Evolutionary conservation across 2,888 invertebrate genomes (phyloP), one percentile per base, ranked within the genome.

Genomic region (Lymantria dispar): DNA sequence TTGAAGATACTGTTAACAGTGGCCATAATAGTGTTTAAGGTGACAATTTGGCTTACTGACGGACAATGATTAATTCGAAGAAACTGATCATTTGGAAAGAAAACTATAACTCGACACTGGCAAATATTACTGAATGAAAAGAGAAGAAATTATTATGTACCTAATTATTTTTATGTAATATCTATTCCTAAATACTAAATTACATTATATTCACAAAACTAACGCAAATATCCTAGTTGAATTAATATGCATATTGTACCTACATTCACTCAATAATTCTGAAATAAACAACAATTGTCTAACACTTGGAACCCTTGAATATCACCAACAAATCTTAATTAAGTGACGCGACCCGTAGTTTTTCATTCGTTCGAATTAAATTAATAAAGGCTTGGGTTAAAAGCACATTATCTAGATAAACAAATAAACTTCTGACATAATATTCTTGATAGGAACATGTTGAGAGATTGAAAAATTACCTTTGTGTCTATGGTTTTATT

Each of bases 251-350:
- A 22, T 22, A 22, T 22, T 22, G 22, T 10, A 33, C 8, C 3
- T 33, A 33, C 3, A 33, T 1, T 33, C 2, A 8, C 33, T 33
- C 8, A 33, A 33, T 33, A 10, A 10, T 33, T 10, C 33, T 38
- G n/a, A 44, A 37, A 47, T 41, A 44, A 44, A 47, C 37, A 41
- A 37, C 37, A 8, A 22, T 30, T 30, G 22, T 39, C 15, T 10
- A 48, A 33, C 45, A 45, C 44, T n/a, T 44, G 10, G 38, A 42
- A 43, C 12, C 33, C 33, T 11, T 14, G 36, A 45, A 45, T 46
- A 52, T 48, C 48, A 42, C 13, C 36, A 42, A 52, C 52, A 46
- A 53, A 53, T 53, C 52, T 53, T 49, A 53, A 53, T 53, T 45
- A 53, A 49, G 45, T 48, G 33, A 40, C 31, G 29, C 47, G 51